Conservation (phyloP, 2,888 invertebrate genomes). For the Hydroisotoma schaefferi region DNA sequence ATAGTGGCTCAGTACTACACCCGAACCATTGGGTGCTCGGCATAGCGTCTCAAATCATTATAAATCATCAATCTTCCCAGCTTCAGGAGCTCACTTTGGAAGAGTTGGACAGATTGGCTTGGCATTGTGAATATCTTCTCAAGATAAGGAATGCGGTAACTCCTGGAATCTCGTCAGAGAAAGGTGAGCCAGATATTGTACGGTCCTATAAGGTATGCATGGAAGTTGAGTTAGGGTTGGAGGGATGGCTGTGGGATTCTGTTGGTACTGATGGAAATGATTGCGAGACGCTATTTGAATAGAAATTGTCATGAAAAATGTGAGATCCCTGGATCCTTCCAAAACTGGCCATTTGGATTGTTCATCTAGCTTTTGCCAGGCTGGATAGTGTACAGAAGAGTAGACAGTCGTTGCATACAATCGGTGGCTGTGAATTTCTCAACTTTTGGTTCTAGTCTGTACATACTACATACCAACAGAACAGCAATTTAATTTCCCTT, state of each 20-base stretch:
- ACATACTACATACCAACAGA: no score
- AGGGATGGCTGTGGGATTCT: neutral
- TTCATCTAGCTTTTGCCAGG: no score
- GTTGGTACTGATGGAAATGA: neutral
- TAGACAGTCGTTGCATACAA: no score
- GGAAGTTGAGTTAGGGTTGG: neutral
- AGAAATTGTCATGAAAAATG: no score
- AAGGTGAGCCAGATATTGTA: no score
- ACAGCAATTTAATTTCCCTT: no score
- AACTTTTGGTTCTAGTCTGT: neutral
- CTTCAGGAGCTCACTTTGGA: constrained; percentile 12
- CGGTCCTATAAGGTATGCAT: neutral
- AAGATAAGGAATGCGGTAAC: constrained; percentile 28
- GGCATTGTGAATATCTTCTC: constrained; percentile 29
- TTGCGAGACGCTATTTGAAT: neutral
- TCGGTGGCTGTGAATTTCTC: no score
- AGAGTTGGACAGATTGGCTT: constrained; percentile 21
- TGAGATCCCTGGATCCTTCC: no score
- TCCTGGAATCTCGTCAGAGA: constrained; percentile 35
- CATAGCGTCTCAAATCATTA: constrained; percentile 49
- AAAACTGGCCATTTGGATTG: no score
- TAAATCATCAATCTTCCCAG: constrained; percentile 21
- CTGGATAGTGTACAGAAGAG: no score
- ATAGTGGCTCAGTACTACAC: constrained; percentile 61
- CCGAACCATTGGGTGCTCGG: constrained; percentile 51